Percentiles rank a stretch among this genome's conserved stretches.
Evolutionary conservation across 2,113 vertebrate species (phyloP).

Genomic region (Prionailurus viverrinus): DNA sequence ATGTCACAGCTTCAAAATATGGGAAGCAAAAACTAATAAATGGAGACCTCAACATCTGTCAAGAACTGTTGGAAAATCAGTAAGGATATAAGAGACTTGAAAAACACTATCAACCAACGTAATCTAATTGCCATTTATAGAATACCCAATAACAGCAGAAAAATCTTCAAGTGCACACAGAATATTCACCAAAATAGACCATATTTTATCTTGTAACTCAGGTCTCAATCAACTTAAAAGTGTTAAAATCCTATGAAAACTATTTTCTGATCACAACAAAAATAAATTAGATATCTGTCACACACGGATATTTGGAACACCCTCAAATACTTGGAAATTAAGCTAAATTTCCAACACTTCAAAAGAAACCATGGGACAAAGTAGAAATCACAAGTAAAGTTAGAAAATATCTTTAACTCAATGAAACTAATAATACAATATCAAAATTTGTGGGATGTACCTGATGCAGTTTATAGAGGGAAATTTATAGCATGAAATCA

Average conservation of each 20-base stretch:
- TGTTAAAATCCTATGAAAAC: neutral
- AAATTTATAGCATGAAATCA: neutral
- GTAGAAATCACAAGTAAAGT: neutral
- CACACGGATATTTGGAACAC: neutral
- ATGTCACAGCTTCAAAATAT: conserved; percentile 14
- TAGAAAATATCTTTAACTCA: conserved; percentile 12
- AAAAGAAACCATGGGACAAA: neutral
- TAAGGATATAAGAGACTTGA: neutral
- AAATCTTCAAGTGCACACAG: neutral
- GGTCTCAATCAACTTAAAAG: neutral
- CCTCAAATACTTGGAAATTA: neutral
- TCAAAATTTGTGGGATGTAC: neutral
- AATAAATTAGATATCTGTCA: neutral
- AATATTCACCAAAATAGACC: neutral
- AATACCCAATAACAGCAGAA: neutral
- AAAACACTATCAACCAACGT: neutral
- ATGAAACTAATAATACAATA: neutral
- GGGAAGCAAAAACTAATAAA: neutral
- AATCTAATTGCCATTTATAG: neutral
- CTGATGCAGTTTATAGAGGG: neutral
- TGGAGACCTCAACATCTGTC: neutral
- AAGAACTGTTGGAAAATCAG: neutral
- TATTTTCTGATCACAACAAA: conserved; percentile 5
- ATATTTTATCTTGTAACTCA: neutral
- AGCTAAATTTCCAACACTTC: neutral